Evolutionary conservation across 2,888 invertebrate species (phyloP).

Genomic region (Chironomus tentans): DNA sequence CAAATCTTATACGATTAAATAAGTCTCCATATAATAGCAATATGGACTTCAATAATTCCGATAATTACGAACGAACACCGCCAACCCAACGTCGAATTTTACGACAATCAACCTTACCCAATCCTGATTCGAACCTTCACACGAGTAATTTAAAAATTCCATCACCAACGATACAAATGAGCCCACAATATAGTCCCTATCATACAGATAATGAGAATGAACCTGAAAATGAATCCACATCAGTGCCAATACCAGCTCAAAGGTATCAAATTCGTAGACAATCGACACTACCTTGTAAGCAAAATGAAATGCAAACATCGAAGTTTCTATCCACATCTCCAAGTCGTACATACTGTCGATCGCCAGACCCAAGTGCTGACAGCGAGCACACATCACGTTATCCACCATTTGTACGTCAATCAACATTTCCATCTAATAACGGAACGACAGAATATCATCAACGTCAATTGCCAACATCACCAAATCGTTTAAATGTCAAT

Average conservation of each 20-base stretch:
- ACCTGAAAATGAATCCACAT: constrained; percentile 31
- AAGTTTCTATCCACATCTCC: constrained; percentile 41
- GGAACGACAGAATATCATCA: constrained; percentile 28
- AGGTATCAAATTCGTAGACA: constrained; percentile 37
- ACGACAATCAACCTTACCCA: constrained; percentile 41
- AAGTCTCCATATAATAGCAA: constrained; percentile 26
- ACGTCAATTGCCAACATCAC: constrained; percentile 35
- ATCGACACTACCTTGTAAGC: constrained; percentile 39
- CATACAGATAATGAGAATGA: constrained; percentile 29
- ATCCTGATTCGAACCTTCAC: constrained; percentile 28
- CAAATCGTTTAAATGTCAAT: constrained; percentile 32
- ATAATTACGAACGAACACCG: constrained; percentile 27
- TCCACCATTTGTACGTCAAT: constrained; percentile 40
- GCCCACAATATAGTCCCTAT: constrained; percentile 30
- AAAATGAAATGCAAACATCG: constrained; percentile 29
- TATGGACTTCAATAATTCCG: constrained; percentile 29
- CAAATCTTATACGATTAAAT: constrained; percentile 21
- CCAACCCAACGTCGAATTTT: constrained; percentile 35
- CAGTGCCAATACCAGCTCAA: constrained; percentile 6
- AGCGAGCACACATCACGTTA: constrained; percentile 33
- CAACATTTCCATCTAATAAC: constrained; percentile 38
- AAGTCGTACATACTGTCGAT: constrained; percentile 39
- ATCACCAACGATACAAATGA: constrained; percentile 35
- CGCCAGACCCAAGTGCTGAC: constrained; percentile 38
- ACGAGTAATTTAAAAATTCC: constrained; percentile 36